A percentile compares a stretch with the other conserved stretches of the same genome.
These are phyloP conservation scores for Palythoa grandiflora DNA, from an alignment of 92 coral and sea anemone species.

Conservation along the genomic window DNA sequence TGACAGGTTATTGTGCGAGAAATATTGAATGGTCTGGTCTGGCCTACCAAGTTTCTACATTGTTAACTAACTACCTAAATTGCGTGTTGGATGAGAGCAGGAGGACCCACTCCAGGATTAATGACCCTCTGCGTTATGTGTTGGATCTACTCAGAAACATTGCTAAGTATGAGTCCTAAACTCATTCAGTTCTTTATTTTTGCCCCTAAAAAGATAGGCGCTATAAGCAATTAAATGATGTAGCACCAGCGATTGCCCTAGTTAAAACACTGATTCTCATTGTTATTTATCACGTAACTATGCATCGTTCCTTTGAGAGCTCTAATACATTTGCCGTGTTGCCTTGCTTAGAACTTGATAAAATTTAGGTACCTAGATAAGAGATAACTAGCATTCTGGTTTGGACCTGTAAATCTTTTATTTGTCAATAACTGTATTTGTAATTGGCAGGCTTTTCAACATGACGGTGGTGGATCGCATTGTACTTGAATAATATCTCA, in stretches of 20 bases:
- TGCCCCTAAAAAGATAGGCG: too few species aligned
- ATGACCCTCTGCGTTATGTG: constrained; percentile 85
- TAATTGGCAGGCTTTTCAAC: too few species aligned
- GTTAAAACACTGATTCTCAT: too few species aligned
- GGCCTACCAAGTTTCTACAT: constrained; percentile 93
- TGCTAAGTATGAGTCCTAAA: constrained; percentile 69
- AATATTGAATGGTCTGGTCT: constrained; percentile 98
- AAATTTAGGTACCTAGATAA: background rate
- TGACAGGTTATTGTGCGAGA: constrained; percentile 76
- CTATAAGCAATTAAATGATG: too few species aligned
- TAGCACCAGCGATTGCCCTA: too few species aligned
- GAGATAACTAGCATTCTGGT: background rate
- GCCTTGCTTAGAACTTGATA: too few species aligned
- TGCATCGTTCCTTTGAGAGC: too few species aligned
- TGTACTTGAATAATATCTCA: too few species aligned
- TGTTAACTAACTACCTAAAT: constrained; percentile 88
- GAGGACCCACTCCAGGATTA: constrained; percentile 57
- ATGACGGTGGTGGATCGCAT: too few species aligned
- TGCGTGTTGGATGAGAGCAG: constrained; percentile 78
- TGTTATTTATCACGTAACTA: too few species aligned
- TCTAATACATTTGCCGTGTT: too few species aligned
- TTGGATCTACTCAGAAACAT: constrained; percentile 86
- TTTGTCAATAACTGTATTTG: background rate
- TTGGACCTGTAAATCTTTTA: background rate
- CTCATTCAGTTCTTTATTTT: background rate